These are phyloP conservation scores for Bombus affinis DNA, from an alignment of 1,140 invertebrate species.

Conservation along the genomic window DNA sequence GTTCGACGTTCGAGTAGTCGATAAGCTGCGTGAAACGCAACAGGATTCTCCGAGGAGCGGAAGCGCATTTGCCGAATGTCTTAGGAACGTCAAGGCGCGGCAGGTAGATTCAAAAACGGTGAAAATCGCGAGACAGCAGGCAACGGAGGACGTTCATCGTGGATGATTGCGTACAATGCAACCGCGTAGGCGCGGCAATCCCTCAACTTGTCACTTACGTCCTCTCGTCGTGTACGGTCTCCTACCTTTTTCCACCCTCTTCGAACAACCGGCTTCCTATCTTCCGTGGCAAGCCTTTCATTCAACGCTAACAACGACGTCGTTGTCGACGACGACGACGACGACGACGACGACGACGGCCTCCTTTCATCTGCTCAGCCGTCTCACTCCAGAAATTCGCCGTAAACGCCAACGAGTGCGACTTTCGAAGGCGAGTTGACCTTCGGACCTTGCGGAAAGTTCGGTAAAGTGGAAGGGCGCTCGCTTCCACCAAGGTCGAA, in stretches of 20 bases:
- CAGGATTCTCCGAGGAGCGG: neutral
- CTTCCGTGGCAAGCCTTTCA: constrained; percentile 69
- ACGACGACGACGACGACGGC: constrained; percentile 15
- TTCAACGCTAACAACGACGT: constrained; percentile 53
- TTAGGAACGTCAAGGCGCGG: constrained; percentile 2
- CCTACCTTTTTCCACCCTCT: constrained; percentile 34
- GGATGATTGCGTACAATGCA: constrained; percentile 71
- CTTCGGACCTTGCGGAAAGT: constrained; percentile 59
- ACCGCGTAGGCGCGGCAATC: constrained; percentile 73
- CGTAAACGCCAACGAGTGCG: constrained; percentile 22
- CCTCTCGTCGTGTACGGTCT: constrained; percentile 50
- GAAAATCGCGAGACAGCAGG: constrained; percentile 44
- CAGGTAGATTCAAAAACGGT: constrained; percentile 37
- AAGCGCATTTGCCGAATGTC: constrained; percentile 1
- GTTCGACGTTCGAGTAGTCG: neutral
- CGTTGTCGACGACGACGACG: neutral
- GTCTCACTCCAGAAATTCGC: constrained; percentile 50
- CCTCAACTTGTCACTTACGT: constrained; percentile 81
- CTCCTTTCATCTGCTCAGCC: constrained; percentile 64
- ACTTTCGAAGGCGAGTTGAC: constrained; percentile 56
- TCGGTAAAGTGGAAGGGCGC: constrained; percentile 15
- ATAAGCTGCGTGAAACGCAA: neutral
- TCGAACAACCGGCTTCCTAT: constrained; percentile 25
- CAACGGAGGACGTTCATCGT: constrained; percentile 36
- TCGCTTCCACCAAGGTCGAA: constrained; percentile 12